These are phyloP conservation scores for Ursus arctos DNA, from an alignment of 2,113 vertebrate genomes.

Conservation along the genomic window DNA sequence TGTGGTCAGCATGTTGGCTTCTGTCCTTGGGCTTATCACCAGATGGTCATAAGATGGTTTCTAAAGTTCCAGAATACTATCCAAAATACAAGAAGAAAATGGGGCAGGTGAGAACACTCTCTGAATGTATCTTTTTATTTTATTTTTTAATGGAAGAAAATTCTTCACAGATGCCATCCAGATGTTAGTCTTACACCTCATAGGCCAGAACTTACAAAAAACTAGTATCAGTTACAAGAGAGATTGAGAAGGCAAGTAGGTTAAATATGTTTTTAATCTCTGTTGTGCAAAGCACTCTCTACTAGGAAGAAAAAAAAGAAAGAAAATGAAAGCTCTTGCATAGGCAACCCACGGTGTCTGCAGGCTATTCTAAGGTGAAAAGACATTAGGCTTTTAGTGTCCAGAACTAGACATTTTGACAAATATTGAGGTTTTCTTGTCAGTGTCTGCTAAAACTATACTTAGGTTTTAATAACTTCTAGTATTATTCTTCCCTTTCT, in stretches of 20 bases:
- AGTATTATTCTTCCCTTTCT: neutral
- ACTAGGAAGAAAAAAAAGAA: neutral
- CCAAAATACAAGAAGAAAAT: neutral
- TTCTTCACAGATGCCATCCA: neutral
- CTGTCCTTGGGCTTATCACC: neutral
- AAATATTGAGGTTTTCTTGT: constrained; percentile 8
- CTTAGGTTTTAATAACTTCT: neutral
- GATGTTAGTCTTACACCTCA: neutral
- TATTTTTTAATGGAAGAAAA: neutral
- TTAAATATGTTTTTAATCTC: neutral
- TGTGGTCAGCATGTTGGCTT: neutral
- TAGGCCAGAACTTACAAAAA: neutral
- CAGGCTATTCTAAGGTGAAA: neutral
- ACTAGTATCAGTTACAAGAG: neutral
- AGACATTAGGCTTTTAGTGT: neutral
- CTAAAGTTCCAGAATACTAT: neutral
- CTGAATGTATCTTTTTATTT: neutral
- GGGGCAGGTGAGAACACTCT: neutral
- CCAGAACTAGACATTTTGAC: neutral
- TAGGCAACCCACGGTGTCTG: neutral
- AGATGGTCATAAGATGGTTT: neutral
- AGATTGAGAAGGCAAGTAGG: neutral
- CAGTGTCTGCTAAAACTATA: neutral
- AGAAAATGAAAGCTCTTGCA: neutral
- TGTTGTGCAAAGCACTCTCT: neutral